Percentiles rank a stretch among this genome's conserved stretches.
Evolutionary conservation across 2,797 vertebrate genomes (phyloP).

Genomic region (Hydrocynus forskahlii): DNA sequence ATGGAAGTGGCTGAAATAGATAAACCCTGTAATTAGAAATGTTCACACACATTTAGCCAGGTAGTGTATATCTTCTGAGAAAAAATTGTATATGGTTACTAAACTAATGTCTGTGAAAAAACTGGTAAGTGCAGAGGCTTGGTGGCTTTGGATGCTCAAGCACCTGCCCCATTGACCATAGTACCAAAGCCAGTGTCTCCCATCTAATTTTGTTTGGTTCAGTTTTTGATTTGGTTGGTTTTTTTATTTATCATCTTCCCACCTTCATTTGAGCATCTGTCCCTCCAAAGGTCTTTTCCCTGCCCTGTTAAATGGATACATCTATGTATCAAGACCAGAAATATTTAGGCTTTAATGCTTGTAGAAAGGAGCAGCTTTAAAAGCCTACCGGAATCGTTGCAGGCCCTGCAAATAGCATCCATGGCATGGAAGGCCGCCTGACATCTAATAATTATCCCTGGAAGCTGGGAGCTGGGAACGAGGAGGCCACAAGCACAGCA

Average conservation of each 20-base stretch:
- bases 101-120: constrained; percentile 2
- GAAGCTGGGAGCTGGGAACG: constrained; percentile 58
- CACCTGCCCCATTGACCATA: too few species aligned
- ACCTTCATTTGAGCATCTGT: too few species aligned
- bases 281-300: too few species aligned
- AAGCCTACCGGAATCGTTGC: constrained; percentile 48
- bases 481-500: constrained; percentile 42
- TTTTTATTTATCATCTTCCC: too few species aligned
- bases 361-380: constrained; percentile 41
- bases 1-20: too few species aligned
- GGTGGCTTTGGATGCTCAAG: too few species aligned
- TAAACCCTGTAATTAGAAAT: too few species aligned
- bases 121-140: background rate
- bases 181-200: too few species aligned
- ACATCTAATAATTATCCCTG: constrained; percentile 52
- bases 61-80: background rate
- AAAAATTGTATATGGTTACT: background rate
- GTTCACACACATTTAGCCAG: background rate
- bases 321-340: background rate
- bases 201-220: too few species aligned
- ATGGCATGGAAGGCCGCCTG: constrained; percentile 6
- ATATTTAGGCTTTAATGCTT: constrained; percentile 1
- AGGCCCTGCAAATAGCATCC: constrained; percentile 61
- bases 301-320: too few species aligned
- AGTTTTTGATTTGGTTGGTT: too few species aligned